These are phyloP conservation scores for Smutsia temminckii DNA, from an alignment of 2,797 vertebrate species.

Conservation along the genomic window DNA sequence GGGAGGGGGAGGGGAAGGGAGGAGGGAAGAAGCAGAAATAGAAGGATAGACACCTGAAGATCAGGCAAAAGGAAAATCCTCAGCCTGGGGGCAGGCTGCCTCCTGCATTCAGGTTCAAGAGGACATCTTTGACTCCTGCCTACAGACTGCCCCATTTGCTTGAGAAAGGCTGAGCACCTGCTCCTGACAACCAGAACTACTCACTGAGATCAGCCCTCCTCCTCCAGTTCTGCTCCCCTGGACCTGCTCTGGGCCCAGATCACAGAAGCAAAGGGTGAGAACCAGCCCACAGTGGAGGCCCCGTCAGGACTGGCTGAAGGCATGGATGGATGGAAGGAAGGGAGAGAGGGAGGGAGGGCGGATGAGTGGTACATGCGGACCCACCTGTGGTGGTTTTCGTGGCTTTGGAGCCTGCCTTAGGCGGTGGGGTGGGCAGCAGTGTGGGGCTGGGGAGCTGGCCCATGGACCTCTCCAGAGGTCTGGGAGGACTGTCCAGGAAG, in stretches of 20 bases:
- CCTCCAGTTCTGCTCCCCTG: neutral
- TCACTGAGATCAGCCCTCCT: neutral
- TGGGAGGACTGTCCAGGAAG: constrained; percentile 82
- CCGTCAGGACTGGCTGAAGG: rapidly evolving
- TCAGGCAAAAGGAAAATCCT: neutral
- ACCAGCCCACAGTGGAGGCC: neutral
- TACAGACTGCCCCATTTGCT: rapidly evolving
- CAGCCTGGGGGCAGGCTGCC: neutral
- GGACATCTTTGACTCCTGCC: neutral
- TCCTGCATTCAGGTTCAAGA: neutral
- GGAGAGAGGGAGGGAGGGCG: rapidly evolving
- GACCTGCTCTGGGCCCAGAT: too few relatives aligned
- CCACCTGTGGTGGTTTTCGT: constrained; percentile 84
- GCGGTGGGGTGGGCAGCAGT: constrained; percentile 83
- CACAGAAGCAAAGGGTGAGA: neutral
- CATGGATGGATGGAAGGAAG: rapidly evolving
- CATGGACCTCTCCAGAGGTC: constrained; percentile 80
- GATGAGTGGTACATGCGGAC: neutral
- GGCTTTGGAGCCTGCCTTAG: constrained; percentile 84
- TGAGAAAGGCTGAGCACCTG: neutral
- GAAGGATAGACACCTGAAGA: neutral
- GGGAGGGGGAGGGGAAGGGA: rapidly evolving
- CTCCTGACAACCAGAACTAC: too few relatives aligned
- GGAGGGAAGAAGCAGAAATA: neutral
- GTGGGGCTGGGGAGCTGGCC: constrained; percentile 86